Evolutionary conservation across 2,113 vertebrate genomes (phyloP).

Genomic region (Laticauda laticaudata): DNA sequence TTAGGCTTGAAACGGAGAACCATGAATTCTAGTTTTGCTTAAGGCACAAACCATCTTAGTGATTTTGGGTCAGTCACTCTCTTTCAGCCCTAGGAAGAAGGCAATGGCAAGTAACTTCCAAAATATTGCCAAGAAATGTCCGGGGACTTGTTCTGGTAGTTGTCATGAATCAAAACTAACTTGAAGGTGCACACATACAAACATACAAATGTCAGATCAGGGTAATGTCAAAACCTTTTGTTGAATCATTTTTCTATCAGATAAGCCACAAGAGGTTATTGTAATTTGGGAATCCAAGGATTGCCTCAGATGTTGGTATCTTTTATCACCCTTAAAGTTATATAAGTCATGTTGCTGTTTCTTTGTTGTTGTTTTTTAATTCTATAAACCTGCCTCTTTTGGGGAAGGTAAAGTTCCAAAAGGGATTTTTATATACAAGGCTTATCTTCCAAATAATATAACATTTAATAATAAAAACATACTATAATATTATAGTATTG

Average conservation of each 20-base stretch:
- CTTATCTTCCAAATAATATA: constrained; percentile 29
- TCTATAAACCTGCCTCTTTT: background rate
- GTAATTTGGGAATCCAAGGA: background rate
- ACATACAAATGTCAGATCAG: background rate
- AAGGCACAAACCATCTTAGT: background rate
- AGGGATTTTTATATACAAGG: constrained; percentile 10
- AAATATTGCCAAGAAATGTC: background rate
- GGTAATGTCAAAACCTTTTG: constrained; percentile 10
- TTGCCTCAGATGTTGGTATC: constrained; percentile 13
- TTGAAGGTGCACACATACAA: background rate
- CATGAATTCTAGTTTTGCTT: background rate
- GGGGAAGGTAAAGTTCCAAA: background rate
- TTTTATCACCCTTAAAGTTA: background rate
- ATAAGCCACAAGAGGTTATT: background rate
- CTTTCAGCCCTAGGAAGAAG: background rate
- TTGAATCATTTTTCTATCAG: constrained; percentile 21
- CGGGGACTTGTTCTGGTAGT: background rate
- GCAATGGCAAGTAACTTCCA: background rate
- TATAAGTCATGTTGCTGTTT: background rate
- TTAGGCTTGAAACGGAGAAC: background rate
- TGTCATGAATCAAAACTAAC: background rate
- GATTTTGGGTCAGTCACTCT: background rate
- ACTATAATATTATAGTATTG: too few relatives aligned
- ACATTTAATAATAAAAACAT: background rate
- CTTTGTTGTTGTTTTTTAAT: constrained; percentile 13